Conservation (phyloP, 1,140 invertebrate species). For the Drosophila elegans region DNA sequence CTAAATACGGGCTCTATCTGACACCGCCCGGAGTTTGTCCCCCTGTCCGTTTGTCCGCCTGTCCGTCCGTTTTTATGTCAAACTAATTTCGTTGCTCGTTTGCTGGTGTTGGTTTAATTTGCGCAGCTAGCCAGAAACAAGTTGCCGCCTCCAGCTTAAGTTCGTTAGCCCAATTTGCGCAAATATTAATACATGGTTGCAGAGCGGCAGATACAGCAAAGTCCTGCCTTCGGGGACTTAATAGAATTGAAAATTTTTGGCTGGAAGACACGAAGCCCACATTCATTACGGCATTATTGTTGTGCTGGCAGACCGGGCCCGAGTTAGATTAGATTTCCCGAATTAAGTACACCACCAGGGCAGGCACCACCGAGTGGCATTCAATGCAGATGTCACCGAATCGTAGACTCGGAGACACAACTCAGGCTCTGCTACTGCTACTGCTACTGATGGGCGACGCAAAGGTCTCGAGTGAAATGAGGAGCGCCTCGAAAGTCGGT, state of each 20-base stretch:
- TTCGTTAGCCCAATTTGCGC: constrained; percentile 79
- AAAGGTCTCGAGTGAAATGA: constrained; percentile 29
- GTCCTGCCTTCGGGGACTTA: constrained; percentile 35
- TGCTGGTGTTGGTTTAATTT: constrained; percentile 79
- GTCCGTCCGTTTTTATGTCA: constrained; percentile 61
- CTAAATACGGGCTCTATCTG: constrained; percentile 1
- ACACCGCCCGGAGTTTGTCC: neutral
- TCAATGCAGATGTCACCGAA: constrained; percentile 28
- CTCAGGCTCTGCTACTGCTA: constrained; percentile 4
- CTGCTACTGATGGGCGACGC: constrained; percentile 11
- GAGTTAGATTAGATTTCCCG: constrained; percentile 68
- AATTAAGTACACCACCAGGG: constrained; percentile 36
- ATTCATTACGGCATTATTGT: constrained; percentile 78
- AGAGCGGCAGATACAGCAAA: constrained; percentile 47
- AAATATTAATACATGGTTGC: constrained; percentile 80
- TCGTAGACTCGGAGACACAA: constrained; percentile 4
- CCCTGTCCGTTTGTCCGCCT: neutral
- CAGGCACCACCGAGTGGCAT: neutral
- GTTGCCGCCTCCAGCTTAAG: constrained; percentile 64
- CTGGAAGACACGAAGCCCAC: constrained; percentile 40
- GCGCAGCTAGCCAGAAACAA: constrained; percentile 53
- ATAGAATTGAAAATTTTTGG: constrained; percentile 75
- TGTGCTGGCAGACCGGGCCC: constrained; percentile 49
- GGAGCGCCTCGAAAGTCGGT: constrained; percentile 7
- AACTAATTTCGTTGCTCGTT: constrained; percentile 80